phyloP scores from a whole-genome alignment of 2,888 invertebrate genomes.

The Cheilosia pagana region DNA sequence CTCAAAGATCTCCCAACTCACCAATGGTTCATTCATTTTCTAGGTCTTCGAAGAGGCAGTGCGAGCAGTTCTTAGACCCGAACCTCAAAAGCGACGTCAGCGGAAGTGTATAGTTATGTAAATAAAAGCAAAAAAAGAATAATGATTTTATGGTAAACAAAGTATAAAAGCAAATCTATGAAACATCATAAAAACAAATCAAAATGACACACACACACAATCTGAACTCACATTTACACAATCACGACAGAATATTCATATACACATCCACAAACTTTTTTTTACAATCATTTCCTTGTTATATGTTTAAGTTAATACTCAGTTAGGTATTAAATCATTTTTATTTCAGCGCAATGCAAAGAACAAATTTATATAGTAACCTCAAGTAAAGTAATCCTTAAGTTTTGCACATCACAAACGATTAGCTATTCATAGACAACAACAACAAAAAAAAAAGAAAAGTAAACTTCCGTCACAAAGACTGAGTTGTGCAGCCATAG shows the following conservation, averaged over 20 bases:
- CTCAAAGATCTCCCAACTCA: not conserved
- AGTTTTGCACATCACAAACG: constrained; percentile 60
- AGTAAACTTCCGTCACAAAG: constrained; percentile 72
- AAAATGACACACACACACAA: constrained; percentile 68
- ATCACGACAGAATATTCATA: constrained; percentile 59
- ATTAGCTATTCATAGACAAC: constrained; percentile 16
- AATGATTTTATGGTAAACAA: constrained; percentile 60
- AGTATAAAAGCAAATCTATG: constrained; percentile 62
- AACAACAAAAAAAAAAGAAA: constrained; percentile 25
- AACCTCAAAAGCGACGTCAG: constrained; percentile 97
- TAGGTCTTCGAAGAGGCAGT: constrained; percentile 99
- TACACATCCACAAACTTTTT: constrained; percentile 36
- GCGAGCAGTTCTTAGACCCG: constrained; percentile 97
- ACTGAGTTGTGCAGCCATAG: constrained; percentile 73
- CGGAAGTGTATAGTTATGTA: constrained; percentile 94
- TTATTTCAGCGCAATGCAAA: constrained; percentile 23
- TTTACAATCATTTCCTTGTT: constrained; percentile 35
- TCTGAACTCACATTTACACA: constrained; percentile 63
- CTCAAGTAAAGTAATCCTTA: constrained; percentile 56
- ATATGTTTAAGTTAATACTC: constrained; percentile 58
- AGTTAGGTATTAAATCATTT: constrained; percentile 52
- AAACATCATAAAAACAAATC: constrained; percentile 56
- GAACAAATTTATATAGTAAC: constrained; percentile 27
- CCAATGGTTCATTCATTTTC: not conserved
- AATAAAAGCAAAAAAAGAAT: constrained; percentile 84